Evolutionary conservation across 1,140 invertebrate genomes (phyloP).

Genomic region (Aphelinus certus): DNA sequence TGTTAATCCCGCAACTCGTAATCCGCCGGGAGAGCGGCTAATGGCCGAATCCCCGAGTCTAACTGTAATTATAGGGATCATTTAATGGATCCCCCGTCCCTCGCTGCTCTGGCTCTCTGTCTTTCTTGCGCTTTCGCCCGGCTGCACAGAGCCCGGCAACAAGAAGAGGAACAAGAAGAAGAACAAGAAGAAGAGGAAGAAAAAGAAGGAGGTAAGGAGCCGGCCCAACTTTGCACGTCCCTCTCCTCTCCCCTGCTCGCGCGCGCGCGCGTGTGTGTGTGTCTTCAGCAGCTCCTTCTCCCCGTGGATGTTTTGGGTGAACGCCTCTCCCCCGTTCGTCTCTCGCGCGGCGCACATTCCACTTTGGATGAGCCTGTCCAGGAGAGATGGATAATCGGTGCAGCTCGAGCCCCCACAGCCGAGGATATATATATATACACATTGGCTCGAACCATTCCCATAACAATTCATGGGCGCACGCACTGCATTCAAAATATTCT

Average conservation of each 20-base stretch:
- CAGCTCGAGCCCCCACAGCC: too few species aligned
- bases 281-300: too few species aligned
- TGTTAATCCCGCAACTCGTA: constrained; percentile 57
- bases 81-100: constrained; percentile 54
- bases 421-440: too few species aligned
- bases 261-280: too few species aligned
- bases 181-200: not conserved
- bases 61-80: constrained; percentile 60
- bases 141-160: not conserved
- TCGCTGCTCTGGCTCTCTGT: constrained; percentile 1
- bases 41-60: constrained; percentile 53
- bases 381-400: too few species aligned
- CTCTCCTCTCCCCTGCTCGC: not conserved
- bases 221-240: constrained; percentile 26
- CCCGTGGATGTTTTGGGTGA: too few species aligned
- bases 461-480: too few species aligned
- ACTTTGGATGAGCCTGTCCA: too few species aligned
- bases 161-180: constrained; percentile 3
- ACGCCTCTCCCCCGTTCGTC: too few species aligned
- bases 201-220: constrained; percentile 1
- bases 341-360: too few species aligned
- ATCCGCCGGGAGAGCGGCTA: constrained; percentile 53
- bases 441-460: too few species aligned
- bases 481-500: too few species aligned
- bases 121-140: not conserved